Evolutionary conservation across 2,888 invertebrate species (phyloP).

Genomic region (Microdon myrmicae): DNA sequence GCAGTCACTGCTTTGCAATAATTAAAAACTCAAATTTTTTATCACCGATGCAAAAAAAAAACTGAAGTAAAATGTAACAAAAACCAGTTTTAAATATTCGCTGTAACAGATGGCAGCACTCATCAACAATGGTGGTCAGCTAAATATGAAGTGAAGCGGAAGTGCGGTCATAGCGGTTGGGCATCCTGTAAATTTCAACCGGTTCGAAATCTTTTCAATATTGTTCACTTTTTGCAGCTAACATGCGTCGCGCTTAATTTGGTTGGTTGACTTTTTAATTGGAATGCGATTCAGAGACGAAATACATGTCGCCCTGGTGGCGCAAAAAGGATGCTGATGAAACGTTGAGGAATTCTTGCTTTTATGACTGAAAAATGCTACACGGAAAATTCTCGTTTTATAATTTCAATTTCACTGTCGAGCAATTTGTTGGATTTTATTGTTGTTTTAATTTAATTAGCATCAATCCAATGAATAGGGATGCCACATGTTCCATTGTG

Average conservation of each 20-base stretch:
- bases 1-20: slow-evolving; percentile 22
- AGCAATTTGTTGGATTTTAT: slow-evolving; percentile 23
- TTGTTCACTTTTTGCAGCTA: slow-evolving; percentile 47
- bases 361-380: slow-evolving; percentile 4
- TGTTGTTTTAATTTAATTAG: no score
- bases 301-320: slow-evolving; percentile 9
- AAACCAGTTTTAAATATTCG: no score
- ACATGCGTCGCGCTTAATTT: slow-evolving; percentile 50
- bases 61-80: no score
- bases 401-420: slow-evolving; percentile 46
- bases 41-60: no score
- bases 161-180: slow-evolving; percentile 29
- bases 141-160: slow-evolving; percentile 49
- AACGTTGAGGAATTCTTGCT: not conserved
- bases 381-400: slow-evolving; percentile 37
- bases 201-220: slow-evolving; percentile 38
- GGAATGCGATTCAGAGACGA: slow-evolving; percentile 31
- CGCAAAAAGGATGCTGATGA: not conserved
- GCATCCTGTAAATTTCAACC: slow-evolving; percentile 14
- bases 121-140: slow-evolving; percentile 35
- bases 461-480: no score
- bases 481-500: no score
- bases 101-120: slow-evolving; percentile 49
- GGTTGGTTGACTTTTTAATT: slow-evolving; percentile 45
- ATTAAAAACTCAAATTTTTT: slow-evolving; percentile 41